A percentile compares a stretch with the other conserved stretches of the same genome.
phyloP scores from a whole-genome alignment of 2,888 invertebrate species.

The Dinocampus coccinellae region DNA sequence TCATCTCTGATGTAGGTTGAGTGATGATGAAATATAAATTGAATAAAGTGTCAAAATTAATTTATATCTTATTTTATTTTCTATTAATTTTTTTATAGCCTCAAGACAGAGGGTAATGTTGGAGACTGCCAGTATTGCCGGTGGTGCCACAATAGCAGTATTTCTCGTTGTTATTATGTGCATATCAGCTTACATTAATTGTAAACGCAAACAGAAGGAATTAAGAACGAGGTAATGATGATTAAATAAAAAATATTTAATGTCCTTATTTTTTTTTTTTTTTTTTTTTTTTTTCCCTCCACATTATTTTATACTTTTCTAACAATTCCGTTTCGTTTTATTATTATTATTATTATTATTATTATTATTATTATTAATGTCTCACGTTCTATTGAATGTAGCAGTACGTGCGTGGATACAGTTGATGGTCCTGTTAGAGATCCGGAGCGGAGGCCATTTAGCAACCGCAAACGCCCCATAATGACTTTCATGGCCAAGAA shows the following conservation, averaged over 20 bases:
- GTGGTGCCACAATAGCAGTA: slow-evolving; percentile 78
- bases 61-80: slow-evolving; percentile 18
- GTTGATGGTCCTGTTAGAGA: slow-evolving; percentile 68
- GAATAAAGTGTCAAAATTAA: slow-evolving; percentile 7
- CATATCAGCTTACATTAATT: slow-evolving; percentile 68
- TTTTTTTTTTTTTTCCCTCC: too few species aligned
- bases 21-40: slow-evolving; percentile 21
- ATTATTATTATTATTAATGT: too few species aligned
- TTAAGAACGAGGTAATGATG: slow-evolving; percentile 64
- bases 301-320: slow-evolving; percentile 35
- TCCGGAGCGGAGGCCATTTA: slow-evolving; percentile 68
- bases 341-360: too few species aligned
- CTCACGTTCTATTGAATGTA: slow-evolving; percentile 15
- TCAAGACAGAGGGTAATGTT: slow-evolving; percentile 86
- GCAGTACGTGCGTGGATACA: slow-evolving; percentile 65
- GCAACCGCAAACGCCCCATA: slow-evolving; percentile 67
- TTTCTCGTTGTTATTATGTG: slow-evolving; percentile 69
- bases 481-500: slow-evolving; percentile 68
- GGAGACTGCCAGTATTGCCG: slow-evolving; percentile 90
- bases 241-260: slow-evolving; percentile 25
- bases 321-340: not conserved
- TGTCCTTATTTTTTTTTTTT: slow-evolving; percentile 26
- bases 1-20: slow-evolving; percentile 1
- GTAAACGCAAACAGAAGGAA: slow-evolving; percentile 69
- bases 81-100: slow-evolving; percentile 69